Evolutionary conservation across 2,888 invertebrate genomes (phyloP), one percentile per base, ranked within the genome.

Genomic region (Melinaea menophilus): DNA sequence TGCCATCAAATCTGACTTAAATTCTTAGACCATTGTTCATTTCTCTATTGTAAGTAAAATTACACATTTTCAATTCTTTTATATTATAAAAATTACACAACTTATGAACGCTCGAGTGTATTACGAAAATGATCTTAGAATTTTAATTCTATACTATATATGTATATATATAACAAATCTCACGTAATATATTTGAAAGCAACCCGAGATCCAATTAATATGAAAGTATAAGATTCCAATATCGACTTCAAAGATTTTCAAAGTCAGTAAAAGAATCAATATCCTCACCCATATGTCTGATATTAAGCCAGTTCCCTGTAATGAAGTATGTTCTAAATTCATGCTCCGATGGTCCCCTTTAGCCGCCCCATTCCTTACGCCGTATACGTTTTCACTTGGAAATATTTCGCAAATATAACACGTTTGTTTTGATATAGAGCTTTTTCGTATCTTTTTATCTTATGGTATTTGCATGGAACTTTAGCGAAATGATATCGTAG

Each of bases 321-420:
- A 84, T 82, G 79, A 84, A 78, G 80, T 77, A 71, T 72, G 75
- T 77, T 77, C 75, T 69, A 71, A 72, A 74, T 78, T 77, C 75
- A 78, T 79, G 78, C 73, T 73, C 71, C 75, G 73, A 61, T 69
- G 75, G 69, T 41, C 75, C 73, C 67, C 76, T 76, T 76, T 75
- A 71, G 65, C 62, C 65, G 67, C 64, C 71, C 61, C 71, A 73
- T 72, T 75, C 72, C 75, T 75, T 75, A 75, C 73, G 71, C 67
- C 64, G 64, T 63, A 66, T 61, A 70, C 67, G 51, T 51, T 51
- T 48, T 63, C 66, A 64, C 65, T 71, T 69, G 71, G 70, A 73
- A 73, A 75, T 76, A 73, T 77, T 22, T 75, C 73, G 71, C 67
- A 71, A 69, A 72, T 73, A 74, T 75, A 74, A 72, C 62, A 61